Evolutionary conservation across 2,797 vertebrate genomes (phyloP).

Genomic region (Taeniopygia guttata): DNA sequence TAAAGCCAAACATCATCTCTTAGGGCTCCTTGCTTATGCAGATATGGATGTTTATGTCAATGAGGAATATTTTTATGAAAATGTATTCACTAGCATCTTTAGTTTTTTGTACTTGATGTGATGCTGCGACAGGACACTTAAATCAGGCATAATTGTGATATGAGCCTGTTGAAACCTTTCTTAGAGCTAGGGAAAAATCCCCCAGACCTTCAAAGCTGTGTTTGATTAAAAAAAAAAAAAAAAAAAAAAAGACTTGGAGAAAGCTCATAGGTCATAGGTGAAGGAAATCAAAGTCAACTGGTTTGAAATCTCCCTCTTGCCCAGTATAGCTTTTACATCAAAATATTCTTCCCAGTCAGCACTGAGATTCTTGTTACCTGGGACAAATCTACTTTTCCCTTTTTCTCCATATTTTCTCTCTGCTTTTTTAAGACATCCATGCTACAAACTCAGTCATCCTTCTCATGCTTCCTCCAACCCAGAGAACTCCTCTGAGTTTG

Average conservation of each 20-base stretch:
- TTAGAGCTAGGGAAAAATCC: background rate
- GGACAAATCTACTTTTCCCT: background rate
- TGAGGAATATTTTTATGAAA: background rate
- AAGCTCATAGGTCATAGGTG: background rate
- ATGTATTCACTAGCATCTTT: background rate
- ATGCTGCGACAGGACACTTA: background rate
- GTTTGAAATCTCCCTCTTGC: background rate
- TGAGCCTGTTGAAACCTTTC: background rate
- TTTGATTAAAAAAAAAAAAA: background rate
- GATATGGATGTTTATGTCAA: background rate
- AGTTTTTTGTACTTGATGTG: background rate
- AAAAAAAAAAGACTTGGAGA: background rate
- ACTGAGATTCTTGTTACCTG: background rate
- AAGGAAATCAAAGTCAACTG: background rate
- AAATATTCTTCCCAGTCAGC: background rate
- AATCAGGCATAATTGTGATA: background rate
- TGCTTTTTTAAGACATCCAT: background rate
- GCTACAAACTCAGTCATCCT: background rate
- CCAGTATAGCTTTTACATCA: background rate
- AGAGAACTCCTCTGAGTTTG: background rate
- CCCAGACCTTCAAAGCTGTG: background rate
- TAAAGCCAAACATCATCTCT: background rate
- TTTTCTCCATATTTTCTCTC: background rate
- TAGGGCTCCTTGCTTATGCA: background rate
- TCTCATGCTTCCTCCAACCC: background rate